These are phyloP conservation scores for Gambusia affinis DNA, from an alignment of 2,113 vertebrate genomes.

Conservation along the genomic window DNA sequence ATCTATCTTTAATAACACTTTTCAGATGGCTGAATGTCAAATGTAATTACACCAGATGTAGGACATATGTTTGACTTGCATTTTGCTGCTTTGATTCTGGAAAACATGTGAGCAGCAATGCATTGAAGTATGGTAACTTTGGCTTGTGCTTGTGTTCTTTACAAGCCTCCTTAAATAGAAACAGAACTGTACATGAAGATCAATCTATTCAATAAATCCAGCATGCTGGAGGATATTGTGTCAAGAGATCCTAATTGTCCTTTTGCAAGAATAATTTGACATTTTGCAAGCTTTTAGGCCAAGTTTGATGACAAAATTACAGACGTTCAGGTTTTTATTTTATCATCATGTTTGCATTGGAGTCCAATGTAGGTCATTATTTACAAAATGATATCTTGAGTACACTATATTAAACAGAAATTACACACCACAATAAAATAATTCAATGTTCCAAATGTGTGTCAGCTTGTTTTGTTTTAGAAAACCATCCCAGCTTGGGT, in stretches of 20 bases:
- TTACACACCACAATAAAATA: too few species aligned
- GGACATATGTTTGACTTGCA: slow-evolving; percentile 22
- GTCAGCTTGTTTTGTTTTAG: too few species aligned
- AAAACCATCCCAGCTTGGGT: too few species aligned
- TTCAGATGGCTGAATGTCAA: slow-evolving; percentile 21
- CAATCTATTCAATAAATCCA: too few species aligned
- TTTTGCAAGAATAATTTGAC: background rate
- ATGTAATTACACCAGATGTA: slow-evolving; percentile 26
- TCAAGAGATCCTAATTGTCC: background rate
- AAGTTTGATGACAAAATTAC: background rate
- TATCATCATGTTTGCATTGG: too few species aligned
- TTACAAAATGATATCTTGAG: background rate
- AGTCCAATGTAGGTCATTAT: too few species aligned
- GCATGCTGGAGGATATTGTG: background rate
- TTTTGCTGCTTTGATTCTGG: slow-evolving; percentile 18
- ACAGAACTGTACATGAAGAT: background rate
- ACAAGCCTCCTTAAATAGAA: slow-evolving; percentile 5
- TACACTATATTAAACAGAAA: too few species aligned
- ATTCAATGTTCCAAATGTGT: too few species aligned
- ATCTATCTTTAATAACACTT: slow-evolving; percentile 16
- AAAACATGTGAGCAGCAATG: slow-evolving; percentile 2
- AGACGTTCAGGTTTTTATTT: background rate
- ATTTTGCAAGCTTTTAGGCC: background rate
- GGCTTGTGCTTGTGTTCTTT: background rate
- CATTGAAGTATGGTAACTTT: slow-evolving; percentile 20